Evolutionary conservation across 2,797 vertebrate genomes (phyloP).

Genomic region (Pantherophis alleghaniensis): DNA sequence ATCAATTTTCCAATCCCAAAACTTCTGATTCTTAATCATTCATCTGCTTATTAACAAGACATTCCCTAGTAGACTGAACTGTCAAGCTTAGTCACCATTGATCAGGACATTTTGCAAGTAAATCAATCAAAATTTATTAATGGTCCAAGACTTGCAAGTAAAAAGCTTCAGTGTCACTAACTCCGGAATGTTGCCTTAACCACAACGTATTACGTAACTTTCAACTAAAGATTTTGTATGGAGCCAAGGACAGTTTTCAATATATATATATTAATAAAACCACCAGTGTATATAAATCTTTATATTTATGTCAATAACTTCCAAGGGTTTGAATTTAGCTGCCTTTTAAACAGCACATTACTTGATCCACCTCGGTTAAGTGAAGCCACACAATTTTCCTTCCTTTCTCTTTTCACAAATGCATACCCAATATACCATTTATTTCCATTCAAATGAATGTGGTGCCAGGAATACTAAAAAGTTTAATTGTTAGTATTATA

Average conservation of each 20-base stretch:
- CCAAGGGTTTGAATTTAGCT: neutral
- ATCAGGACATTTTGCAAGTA: neutral
- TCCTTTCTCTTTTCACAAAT: neutral
- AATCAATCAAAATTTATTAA: neutral
- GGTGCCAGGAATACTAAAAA: conserved; percentile 56
- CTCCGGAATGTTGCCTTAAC: neutral
- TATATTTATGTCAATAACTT: neutral
- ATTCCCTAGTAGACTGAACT: neutral
- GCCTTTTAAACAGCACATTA: neutral
- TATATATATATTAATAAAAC: fast-evolving
- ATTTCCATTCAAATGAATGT: conserved; percentile 56
- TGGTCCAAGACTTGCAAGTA: neutral
- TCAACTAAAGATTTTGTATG: neutral
- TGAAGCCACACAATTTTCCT: neutral
- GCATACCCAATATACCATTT: neutral
- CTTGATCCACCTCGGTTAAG: neutral
- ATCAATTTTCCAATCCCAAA: neutral
- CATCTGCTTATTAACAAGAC: neutral
- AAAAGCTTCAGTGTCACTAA: neutral
- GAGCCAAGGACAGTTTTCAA: neutral
- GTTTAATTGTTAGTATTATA: conserved; percentile 57
- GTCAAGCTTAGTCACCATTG: neutral
- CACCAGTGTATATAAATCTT: conserved; percentile 30
- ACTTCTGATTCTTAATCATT: neutral
- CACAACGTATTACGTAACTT: conserved; percentile 30